Percentiles rank a stretch among this genome's conserved stretches.
Conservation (phyloP, 1,140 invertebrate species). For the Bombus waltoni region DNA sequence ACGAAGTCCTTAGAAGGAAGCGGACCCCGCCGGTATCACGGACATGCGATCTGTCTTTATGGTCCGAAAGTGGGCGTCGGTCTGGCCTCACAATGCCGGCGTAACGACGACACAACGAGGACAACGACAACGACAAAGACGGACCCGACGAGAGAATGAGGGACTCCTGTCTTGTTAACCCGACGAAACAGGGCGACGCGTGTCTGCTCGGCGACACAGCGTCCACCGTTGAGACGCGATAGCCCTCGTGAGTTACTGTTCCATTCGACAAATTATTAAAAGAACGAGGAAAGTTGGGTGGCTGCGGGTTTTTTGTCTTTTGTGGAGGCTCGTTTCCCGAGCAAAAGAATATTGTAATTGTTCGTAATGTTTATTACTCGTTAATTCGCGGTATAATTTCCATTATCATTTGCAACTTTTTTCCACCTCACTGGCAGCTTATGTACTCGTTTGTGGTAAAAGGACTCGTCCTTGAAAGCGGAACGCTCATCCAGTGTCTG, state of each 20-base stretch:
- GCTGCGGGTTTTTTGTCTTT: not conserved
- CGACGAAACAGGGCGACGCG: conserved; percentile 45
- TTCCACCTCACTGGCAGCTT: too few species aligned
- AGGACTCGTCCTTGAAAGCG: too few species aligned
- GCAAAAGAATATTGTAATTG: too few species aligned
- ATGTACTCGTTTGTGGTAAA: too few species aligned
- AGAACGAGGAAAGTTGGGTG: not conserved
- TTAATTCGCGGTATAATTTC: too few species aligned
- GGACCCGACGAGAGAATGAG: conserved; percentile 54
- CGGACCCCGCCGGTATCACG: conserved; percentile 62
- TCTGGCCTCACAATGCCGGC: conserved; percentile 62
- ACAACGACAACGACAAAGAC: conserved; percentile 59
- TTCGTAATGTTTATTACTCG: too few species aligned
- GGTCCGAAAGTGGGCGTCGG: conserved; percentile 71
- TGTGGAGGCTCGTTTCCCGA: too few species aligned
- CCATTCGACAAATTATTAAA: conserved; percentile 35
- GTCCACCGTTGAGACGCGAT: not conserved
- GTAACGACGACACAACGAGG: conserved; percentile 66
- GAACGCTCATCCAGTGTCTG: too few species aligned
- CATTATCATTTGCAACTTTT: too few species aligned
- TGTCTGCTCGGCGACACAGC: conserved; percentile 24
- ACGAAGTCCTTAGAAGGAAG: conserved; percentile 69
- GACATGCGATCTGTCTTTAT: conserved; percentile 72
- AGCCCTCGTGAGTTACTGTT: conserved; percentile 23
- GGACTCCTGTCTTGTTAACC: conserved; percentile 63